Evolutionary conservation across 2,113 vertebrate genomes (phyloP).

Genomic region (Chloroceryle aenea): DNA sequence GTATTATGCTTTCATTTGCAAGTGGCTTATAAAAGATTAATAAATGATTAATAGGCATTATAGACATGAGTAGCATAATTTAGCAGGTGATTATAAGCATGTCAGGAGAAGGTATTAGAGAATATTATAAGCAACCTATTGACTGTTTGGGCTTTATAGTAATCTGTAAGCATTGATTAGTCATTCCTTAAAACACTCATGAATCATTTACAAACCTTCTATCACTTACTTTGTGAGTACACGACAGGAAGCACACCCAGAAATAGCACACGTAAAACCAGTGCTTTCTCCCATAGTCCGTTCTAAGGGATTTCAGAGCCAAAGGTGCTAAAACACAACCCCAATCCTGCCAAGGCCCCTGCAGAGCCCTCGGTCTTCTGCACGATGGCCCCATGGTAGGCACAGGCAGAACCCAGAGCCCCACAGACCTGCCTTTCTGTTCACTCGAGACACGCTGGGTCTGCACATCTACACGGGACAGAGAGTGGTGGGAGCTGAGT

Average conservation of each 20-base stretch:
- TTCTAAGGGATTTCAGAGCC: background rate
- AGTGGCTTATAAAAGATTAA: slow-evolving; percentile 66
- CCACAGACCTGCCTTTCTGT: background rate
- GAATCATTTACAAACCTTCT: background rate
- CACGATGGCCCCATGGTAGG: fast-evolving
- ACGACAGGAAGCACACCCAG: background rate
- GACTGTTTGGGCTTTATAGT: slow-evolving; percentile 29
- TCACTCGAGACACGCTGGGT: background rate
- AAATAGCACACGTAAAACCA: background rate
- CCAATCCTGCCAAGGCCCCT: background rate
- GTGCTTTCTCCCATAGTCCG: background rate
- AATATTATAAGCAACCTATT: slow-evolving; percentile 53
- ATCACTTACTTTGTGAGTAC: background rate
- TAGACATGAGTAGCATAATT: slow-evolving; percentile 33
- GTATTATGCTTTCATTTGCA: slow-evolving; percentile 12
- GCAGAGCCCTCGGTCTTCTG: background rate
- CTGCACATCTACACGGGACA: background rate
- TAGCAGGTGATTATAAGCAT: slow-evolving; percentile 21
- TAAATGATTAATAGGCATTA: slow-evolving; percentile 55
- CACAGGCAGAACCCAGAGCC: background rate
- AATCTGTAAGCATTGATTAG: slow-evolving; percentile 37
- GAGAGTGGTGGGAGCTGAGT: background rate
- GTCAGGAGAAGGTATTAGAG: slow-evolving; percentile 40
- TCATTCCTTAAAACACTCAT: background rate
- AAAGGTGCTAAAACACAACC: background rate